phyloP scores from a whole-genome alignment of 2,888 invertebrate species.

The Pecten maximus region DNA sequence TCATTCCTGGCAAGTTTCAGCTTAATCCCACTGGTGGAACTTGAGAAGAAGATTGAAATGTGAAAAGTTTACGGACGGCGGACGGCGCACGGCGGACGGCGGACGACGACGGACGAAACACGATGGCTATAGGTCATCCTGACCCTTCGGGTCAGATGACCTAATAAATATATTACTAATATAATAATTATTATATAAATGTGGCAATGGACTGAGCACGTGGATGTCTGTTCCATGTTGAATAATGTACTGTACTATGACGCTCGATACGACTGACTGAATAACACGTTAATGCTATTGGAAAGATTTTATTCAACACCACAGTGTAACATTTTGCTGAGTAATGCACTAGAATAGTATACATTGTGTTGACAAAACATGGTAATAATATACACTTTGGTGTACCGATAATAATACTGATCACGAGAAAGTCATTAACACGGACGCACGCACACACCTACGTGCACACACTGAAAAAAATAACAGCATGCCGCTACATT shows the following conservation, averaged over 20 bases:
- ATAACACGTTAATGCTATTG: not conserved
- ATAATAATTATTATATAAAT: too few species aligned
- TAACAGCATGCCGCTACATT: not conserved
- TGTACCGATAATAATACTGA: not conserved
- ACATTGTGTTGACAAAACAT: not conserved
- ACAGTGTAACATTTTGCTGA: conserved; percentile 7
- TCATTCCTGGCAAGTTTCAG: too few species aligned
- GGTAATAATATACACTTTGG: not conserved
- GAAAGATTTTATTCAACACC: conserved; percentile 29
- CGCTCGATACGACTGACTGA: too few species aligned
- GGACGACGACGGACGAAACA: too few species aligned
- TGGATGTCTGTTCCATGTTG: not conserved
- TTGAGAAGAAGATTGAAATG: too few species aligned
- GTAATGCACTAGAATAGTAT: not conserved
- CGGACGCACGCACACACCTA: not conserved
- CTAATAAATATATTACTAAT: too few species aligned
- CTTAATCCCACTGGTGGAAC: too few species aligned
- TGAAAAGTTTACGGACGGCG: too few species aligned
- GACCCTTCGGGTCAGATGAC: too few species aligned
- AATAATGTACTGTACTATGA: too few species aligned
- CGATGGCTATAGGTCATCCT: too few species aligned
- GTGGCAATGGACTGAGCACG: not conserved
- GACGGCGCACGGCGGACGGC: too few species aligned
- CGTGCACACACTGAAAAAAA: not conserved
- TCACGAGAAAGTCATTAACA: not conserved